Conservation (phyloP, 2,113 vertebrate species). For the Urocolius indicus region DNA sequence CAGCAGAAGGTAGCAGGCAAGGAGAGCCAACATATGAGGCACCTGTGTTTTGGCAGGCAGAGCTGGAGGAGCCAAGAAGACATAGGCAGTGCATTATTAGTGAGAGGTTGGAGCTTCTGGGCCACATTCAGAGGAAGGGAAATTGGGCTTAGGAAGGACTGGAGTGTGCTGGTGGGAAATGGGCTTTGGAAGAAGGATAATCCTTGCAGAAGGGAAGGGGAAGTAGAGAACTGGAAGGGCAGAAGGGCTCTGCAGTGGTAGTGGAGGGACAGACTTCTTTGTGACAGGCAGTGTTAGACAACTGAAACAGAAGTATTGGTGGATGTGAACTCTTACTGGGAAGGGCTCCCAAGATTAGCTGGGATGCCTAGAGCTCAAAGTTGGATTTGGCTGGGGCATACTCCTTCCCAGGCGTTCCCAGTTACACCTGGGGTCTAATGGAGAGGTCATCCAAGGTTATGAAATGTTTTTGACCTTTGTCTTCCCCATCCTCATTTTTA, state of each 20-base stretch:
- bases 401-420: neutral
- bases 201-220: neutral
- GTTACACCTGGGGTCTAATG: neutral
- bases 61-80: neutral
- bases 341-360: neutral
- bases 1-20: slow-evolving; percentile 9
- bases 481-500: neutral
- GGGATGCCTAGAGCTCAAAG: neutral
- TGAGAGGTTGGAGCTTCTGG: neutral
- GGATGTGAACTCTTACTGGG: neutral
- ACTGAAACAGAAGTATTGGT: neutral
- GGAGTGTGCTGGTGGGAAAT: neutral
- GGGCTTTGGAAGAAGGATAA: neutral
- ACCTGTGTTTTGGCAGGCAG: neutral
- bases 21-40: neutral
- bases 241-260: neutral
- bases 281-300: neutral
- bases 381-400: neutral
- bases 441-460: neutral
- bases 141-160: neutral
- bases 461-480: neutral
- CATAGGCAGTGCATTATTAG: neutral
- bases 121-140: neutral
- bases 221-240: neutral
- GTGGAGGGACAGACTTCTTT: neutral